Base-by-base conservation (phyloP, 2,888 invertebrate genomes). In the Steinernema carpocapsae region DNA sequence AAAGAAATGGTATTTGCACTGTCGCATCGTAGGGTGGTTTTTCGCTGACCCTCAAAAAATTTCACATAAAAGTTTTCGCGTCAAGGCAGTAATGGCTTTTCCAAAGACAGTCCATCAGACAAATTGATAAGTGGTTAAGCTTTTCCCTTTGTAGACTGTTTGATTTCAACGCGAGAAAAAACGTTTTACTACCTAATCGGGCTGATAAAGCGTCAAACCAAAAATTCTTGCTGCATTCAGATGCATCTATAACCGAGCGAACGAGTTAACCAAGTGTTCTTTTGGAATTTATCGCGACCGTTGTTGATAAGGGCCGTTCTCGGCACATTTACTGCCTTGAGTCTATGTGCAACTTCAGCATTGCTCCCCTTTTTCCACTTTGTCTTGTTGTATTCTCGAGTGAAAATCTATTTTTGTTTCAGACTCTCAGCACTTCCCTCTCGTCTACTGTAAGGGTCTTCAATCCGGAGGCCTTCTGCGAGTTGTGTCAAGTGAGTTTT, bases 391-490 rank as follows among this genome's bases (percentile, higher is more conserved):
- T 14, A 19, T 3, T 17, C 14, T 32, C 17, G 26, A 10, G 24
- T 37, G 37, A 37, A 37, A 64, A 64, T 22, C 29, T 64, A 7
- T 64, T 1, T 29, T n/a, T 32, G 37, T 64, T 64, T 6, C 64
- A 64, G 64, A 64, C 64, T 64, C 64, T 64, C 64, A 26, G 64
- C 29, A 14, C 32, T 64, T 64, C 64, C 64, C 29, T 64, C 14
- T 26, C 64, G 32, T 64, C 64, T 64, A 32, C 64, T 26, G 32
- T 64, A 14, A 64, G 32, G 32, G 64, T 32, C 17, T 64, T 64
- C 64, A 64, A 64, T 32, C 64, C 64, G 64, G 64, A 64, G 32
- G 64, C 64, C 7, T 64, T 64, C 64, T 64, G 64, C 64, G 64
- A 64, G 64, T 29, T 64, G 32, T 64, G 64, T 32, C 64, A 64